These are phyloP conservation scores for Syrista parreyssii DNA, from an alignment of 2,888 invertebrate species.

Conservation along the genomic window DNA sequence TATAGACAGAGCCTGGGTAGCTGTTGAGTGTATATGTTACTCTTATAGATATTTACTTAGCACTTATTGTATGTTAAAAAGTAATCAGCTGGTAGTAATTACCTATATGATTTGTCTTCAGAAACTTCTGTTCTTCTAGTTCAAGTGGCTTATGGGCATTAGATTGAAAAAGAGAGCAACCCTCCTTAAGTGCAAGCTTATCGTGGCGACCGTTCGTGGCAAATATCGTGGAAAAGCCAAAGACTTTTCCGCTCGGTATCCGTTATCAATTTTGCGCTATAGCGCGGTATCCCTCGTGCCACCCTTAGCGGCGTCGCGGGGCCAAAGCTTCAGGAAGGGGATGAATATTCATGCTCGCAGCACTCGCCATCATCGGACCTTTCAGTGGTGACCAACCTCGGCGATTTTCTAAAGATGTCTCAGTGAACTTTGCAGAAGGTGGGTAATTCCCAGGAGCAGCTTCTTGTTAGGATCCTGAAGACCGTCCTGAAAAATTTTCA, in stretches of 20 bases:
- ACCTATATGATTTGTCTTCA: not conserved
- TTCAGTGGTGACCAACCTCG: constrained; percentile 62
- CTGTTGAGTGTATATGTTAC: not conserved
- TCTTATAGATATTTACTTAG: not conserved
- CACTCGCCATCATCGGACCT: constrained; percentile 55
- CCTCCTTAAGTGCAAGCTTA: constrained; percentile 39
- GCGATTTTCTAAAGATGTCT: not conserved
- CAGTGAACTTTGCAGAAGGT: not conserved
- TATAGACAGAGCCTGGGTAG: not conserved
- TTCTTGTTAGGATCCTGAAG: not conserved
- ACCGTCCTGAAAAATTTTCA: not conserved
- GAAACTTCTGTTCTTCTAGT: not conserved
- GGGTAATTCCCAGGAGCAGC: not conserved
- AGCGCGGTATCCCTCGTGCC: constrained; percentile 11
- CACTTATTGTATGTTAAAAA: not conserved
- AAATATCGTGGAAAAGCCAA: constrained; percentile 64
- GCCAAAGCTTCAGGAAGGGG: constrained; percentile 40
- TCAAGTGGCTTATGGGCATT: constrained; percentile 48
- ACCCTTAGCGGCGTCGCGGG: constrained; percentile 16
- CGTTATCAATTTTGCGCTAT: constrained; percentile 62
- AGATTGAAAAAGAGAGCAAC: constrained; percentile 43
- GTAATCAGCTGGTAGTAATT: not conserved
- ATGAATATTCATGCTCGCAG: constrained; percentile 64
- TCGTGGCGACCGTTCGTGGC: constrained; percentile 54
- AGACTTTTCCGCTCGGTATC: constrained; percentile 56